These are phyloP conservation scores for Thereuonema tuberculata DNA, from an alignment of 1,140 invertebrate genomes.

Conservation along the genomic window DNA sequence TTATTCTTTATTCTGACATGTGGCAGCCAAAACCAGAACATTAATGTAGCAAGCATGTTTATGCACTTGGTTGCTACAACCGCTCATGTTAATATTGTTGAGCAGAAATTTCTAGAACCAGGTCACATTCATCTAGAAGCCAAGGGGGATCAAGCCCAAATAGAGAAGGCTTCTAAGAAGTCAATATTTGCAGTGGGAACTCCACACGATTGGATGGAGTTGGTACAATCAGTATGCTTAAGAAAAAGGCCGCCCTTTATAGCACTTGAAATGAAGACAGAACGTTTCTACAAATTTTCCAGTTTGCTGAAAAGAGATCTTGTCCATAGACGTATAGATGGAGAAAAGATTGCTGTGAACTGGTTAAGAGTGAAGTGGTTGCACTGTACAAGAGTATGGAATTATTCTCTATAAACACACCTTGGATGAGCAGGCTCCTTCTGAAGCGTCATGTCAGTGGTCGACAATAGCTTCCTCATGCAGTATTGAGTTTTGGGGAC, in stretches of 20 bases:
- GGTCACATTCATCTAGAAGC: conserved; percentile 26
- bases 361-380: background rate
- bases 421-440: background rate
- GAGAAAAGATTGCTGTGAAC: background rate
- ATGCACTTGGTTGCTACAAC: conserved; percentile 5
- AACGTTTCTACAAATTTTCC: background rate
- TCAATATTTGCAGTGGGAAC: background rate
- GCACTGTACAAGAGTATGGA: background rate
- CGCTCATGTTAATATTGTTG: conserved; percentile 15
- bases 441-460: background rate
- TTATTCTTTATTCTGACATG: conserved; percentile 28
- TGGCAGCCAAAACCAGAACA: conserved; percentile 27
- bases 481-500: background rate
- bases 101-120: conserved; percentile 28
- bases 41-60: conserved; percentile 21
- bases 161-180: background rate
- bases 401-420: background rate
- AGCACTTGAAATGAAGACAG: background rate
- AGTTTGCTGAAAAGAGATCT: background rate
- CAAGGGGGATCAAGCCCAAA: background rate
- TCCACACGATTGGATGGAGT: background rate
- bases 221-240: background rate
- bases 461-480: background rate
- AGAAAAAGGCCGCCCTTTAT: background rate
- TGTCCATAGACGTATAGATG: background rate